These are phyloP conservation scores for Cherax destructor DNA, from an alignment of 1,140 invertebrate genomes.

Conservation along the genomic window DNA sequence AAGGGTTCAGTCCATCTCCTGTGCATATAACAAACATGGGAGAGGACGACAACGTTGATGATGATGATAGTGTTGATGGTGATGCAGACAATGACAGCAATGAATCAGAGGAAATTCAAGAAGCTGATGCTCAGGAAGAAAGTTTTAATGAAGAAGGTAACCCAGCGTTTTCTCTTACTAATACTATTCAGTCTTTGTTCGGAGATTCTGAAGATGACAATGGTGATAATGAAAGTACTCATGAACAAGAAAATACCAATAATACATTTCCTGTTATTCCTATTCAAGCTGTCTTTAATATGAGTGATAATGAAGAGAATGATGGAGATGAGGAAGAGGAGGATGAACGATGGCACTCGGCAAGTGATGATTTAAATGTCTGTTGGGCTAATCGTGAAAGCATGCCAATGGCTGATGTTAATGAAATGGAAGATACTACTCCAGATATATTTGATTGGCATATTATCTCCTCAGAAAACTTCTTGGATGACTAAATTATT, in stretches of 20 bases:
- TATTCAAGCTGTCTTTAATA: not conserved
- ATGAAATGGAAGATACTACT: not conserved
- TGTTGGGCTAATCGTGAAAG: not conserved
- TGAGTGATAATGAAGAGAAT: not conserved
- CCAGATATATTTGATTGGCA: slow-evolving; percentile 13
- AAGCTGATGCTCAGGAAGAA: not conserved
- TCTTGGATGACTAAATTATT: not conserved
- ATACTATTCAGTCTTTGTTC: not conserved
- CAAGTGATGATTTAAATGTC: not conserved
- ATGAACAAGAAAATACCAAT: not conserved
- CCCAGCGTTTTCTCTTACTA: not conserved
- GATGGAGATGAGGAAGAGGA: slow-evolving; percentile 26
- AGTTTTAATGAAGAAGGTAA: not conserved
- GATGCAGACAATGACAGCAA: not conserved
- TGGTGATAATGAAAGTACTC: too few species aligned
- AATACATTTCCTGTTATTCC: not conserved
- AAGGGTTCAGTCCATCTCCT: not conserved
- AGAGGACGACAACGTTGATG: not conserved
- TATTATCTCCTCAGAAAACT: not conserved
- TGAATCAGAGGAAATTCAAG: not conserved
- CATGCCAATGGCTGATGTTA: not conserved
- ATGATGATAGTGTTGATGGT: not conserved
- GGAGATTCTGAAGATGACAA: not conserved
- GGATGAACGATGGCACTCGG: slow-evolving; percentile 25
- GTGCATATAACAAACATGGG: not conserved